These are phyloP conservation scores for Cyrtodaria siliqua DNA, from an alignment of 2,888 invertebrate species.

Conservation along the genomic window DNA sequence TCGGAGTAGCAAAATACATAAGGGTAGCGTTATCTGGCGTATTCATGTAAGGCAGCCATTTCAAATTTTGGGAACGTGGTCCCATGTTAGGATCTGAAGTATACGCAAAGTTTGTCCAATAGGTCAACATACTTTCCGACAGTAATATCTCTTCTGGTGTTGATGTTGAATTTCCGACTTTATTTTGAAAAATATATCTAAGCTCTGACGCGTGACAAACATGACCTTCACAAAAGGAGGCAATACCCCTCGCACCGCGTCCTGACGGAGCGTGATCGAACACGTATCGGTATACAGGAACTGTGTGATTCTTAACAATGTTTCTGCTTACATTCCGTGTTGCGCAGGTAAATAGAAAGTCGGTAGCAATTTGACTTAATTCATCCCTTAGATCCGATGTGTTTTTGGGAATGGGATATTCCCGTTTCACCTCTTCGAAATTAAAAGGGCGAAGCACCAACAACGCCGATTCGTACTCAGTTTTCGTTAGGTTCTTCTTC, in stretches of 20 bases:
- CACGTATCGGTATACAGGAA: constrained; percentile 66
- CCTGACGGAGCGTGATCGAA: constrained; percentile 74
- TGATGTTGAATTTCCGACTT: constrained; percentile 5
- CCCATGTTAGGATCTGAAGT: constrained; percentile 75
- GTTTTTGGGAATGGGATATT: constrained; percentile 63
- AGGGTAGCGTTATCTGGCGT: constrained; percentile 40
- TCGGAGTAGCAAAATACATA: constrained; percentile 70
- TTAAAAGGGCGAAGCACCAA: constrained; percentile 36
- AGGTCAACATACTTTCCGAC: constrained; percentile 65
- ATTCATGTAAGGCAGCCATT: constrained; percentile 68
- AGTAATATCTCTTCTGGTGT: constrained; percentile 69
- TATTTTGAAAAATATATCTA: constrained; percentile 71
- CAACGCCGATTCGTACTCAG: constrained; percentile 40
- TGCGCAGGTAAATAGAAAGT: constrained; percentile 76
- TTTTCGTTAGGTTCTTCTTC: constrained; percentile 26
- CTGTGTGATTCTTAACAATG: constrained; percentile 13
- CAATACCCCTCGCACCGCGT: constrained; percentile 70
- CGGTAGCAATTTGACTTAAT: constrained; percentile 65
- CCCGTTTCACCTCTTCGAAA: constrained; percentile 56
- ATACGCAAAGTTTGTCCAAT: constrained; percentile 82
- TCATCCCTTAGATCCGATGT: constrained; percentile 60
- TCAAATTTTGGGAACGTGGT: constrained; percentile 12
- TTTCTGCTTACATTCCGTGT: constrained; percentile 56
- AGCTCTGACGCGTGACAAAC: constrained; percentile 80
- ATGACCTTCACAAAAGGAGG: constrained; percentile 73